Evolutionary conservation across 2,113 vertebrate genomes (phyloP).

Genomic region (Siniperca chuatsi): DNA sequence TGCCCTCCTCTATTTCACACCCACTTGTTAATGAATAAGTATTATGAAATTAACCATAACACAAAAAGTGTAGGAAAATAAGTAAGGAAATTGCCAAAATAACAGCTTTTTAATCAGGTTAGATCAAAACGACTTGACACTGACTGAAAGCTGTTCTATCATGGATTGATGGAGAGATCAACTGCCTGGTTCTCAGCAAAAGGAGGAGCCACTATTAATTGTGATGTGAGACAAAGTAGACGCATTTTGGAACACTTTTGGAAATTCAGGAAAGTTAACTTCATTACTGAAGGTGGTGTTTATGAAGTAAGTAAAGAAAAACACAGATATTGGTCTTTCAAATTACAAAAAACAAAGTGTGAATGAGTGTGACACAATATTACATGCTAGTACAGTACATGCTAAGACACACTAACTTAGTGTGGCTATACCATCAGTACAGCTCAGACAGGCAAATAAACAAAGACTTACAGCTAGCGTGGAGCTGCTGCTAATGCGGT

Average conservation of each 20-base stretch:
- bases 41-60: background rate
- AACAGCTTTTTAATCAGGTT: constrained; percentile 34
- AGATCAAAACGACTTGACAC: constrained; percentile 29
- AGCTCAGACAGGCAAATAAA: background rate
- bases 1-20: background rate
- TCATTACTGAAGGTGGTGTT: background rate
- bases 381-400: background rate
- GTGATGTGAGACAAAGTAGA: background rate
- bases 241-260: background rate
- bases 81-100: background rate
- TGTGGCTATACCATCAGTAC: background rate
- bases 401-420: background rate
- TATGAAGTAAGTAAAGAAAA: background rate
- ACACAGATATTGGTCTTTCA: background rate
- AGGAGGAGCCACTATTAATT: constrained; percentile 5
- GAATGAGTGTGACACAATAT: background rate
- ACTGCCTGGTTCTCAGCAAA: constrained; percentile 27
- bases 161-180: constrained; percentile 47
- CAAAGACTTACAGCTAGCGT: constrained; percentile 90
- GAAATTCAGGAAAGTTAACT: background rate
- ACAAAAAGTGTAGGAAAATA: background rate
- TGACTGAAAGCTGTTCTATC: constrained; percentile 28
- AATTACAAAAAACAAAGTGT: background rate
- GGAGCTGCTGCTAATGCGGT: constrained; percentile 85
- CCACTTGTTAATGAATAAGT: background rate